Conservation (phyloP, 2,888 invertebrate species). For the Acronicta alni region DNA sequence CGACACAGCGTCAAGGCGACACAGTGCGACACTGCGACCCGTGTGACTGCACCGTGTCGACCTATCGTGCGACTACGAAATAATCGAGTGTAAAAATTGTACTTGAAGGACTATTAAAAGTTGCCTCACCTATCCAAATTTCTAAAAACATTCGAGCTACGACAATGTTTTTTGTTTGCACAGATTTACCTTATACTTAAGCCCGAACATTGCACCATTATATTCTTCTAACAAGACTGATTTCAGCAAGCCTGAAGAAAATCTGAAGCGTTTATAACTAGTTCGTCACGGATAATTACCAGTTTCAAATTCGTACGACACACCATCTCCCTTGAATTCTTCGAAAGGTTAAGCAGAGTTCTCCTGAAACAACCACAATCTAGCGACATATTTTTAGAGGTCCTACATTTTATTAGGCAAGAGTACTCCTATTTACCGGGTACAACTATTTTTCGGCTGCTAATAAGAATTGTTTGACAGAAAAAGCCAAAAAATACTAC, state of each 20-base stretch:
- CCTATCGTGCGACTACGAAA: conserved; percentile 69
- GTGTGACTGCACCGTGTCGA: conserved; percentile 70
- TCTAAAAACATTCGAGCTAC: conserved; percentile 44
- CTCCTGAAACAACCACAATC: too few species aligned
- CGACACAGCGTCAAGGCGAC: conserved; percentile 58
- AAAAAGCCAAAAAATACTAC: too few species aligned
- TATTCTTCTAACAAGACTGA: conserved; percentile 10
- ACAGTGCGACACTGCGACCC: conserved; percentile 54
- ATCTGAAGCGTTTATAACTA: conserved; percentile 26
- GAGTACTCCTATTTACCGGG: too few species aligned
- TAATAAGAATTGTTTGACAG: too few species aligned
- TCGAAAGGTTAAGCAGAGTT: too few species aligned
- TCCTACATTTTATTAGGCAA: too few species aligned
- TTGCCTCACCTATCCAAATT: conserved; percentile 73
- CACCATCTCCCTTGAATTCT: too few species aligned
- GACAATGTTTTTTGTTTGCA: conserved; percentile 38
- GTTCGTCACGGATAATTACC: conserved; percentile 8
- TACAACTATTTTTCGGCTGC: too few species aligned
- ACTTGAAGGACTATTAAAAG: conserved; percentile 74
- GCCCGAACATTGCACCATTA: conserved; percentile 18
- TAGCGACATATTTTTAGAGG: too few species aligned
- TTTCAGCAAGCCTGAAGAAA: conserved; percentile 26
- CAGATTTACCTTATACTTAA: conserved; percentile 16
- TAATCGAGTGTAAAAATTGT: conserved; percentile 78
- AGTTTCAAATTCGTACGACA: conserved; percentile 3